Evolutionary conservation across 2,113 vertebrate species (phyloP), one percentile per base, ranked within the genome.

Genomic region (Synodontis membranacea): DNA sequence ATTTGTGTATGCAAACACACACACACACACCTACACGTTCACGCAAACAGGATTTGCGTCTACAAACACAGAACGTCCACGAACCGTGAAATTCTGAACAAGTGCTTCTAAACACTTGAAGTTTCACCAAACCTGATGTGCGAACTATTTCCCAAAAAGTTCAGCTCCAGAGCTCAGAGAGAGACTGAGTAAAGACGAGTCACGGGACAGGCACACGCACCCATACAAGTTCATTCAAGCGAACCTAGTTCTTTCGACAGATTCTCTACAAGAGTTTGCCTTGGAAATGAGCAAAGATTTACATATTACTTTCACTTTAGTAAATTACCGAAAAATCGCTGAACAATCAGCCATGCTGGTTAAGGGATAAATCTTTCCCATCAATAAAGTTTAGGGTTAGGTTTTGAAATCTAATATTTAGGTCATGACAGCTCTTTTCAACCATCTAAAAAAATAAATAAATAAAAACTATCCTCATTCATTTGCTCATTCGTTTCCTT

Each of bases 1-100:
- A 83, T 12, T 48, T 86, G 79, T 86, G 79, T 87, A 78, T 60
- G 83, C n/a, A 81, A 58, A 39, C 8, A 46, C 11, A 83, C 31
- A 52, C 80, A 14, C 75, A 17, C 75, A 14, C 44, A 39, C 31
- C 34, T 9, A 48, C 12, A 84, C 48, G 46, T 64, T 6, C 70
- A 37, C 34, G 5, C 64, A 34, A 3, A 68, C 17, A 37, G 12
- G 66, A 15, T 48, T 44, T 44, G 11, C 12, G 72, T n/a, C 28
- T 21, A 23, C 48, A 46, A 46, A 74, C 42, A 44, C 70, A 44
- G 21, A 28, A 74, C 39, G n/a, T n/a, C n/a, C n/a, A n/a, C n/a
- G n/a, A 46, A 74, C 37, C 4, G n/a, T 75, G 25, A 75, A 50
- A n/a, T 75, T 72, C 17, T 75, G 17, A 72, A 21, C 15, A 37